These are phyloP conservation scores for Pseudomyrmex pallidus DNA, from an alignment of 1,140 invertebrate genomes.

Conservation along the genomic window DNA sequence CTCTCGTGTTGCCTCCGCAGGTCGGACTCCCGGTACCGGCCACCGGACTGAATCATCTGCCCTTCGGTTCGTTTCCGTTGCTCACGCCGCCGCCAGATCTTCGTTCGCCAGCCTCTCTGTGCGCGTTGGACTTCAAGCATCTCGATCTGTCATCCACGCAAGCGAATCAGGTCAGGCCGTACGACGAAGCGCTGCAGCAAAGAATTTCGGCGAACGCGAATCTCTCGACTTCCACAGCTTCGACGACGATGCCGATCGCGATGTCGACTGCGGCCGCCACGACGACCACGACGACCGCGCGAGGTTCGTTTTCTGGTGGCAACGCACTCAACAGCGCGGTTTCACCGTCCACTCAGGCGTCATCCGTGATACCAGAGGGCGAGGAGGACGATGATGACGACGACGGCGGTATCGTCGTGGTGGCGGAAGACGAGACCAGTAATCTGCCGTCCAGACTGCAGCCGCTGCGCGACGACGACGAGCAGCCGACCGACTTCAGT, in stretches of 20 bases:
- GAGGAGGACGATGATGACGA: conserved; percentile 88
- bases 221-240: conserved; percentile 80
- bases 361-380: conserved; percentile 75
- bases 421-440: conserved; percentile 75
- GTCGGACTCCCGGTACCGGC: conserved; percentile 87
- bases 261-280: conserved; percentile 79
- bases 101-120: conserved; percentile 87
- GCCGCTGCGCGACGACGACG: conserved; percentile 78
- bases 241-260: conserved; percentile 87
- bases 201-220: conserved; percentile 77
- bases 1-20: conserved; percentile 90
- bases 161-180: conserved; percentile 68
- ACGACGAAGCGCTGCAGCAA: conserved; percentile 83
- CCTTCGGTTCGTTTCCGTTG: conserved; percentile 91
- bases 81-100: conserved; percentile 91
- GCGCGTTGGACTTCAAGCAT: conserved; percentile 89
- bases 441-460: conserved; percentile 74
- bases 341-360: conserved; percentile 79
- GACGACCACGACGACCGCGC: conserved; percentile 41
- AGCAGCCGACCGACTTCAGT: conserved; percentile 89
- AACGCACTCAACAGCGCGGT: conserved; percentile 69
- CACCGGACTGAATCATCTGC: conserved; percentile 87
- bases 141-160: conserved; percentile 85
- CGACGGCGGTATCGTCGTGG: conserved; percentile 84
- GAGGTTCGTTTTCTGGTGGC: conserved; percentile 53